Conservation (phyloP, 2,797 vertebrate genomes). For the Urophycis tenuis region DNA sequence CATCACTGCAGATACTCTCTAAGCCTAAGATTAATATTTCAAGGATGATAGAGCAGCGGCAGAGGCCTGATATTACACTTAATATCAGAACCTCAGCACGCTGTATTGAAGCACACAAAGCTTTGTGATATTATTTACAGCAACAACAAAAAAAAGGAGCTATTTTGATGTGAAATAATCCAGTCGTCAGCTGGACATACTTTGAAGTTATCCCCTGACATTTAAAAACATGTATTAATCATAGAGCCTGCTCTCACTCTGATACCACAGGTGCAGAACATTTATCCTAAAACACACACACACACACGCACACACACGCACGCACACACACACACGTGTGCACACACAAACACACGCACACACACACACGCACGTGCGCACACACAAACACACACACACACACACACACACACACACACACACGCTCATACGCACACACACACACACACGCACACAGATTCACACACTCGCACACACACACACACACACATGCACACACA, state of each 20-base stretch:
- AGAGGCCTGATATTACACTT: neutral
- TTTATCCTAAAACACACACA: neutral
- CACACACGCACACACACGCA: neutral
- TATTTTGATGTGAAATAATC: neutral
- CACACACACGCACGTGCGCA: neutral
- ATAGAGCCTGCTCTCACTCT: neutral
- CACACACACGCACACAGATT: neutral
- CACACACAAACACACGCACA: neutral
- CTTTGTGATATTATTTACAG: neutral
- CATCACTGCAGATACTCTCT: neutral
- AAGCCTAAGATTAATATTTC: neutral
- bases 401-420: neutral
- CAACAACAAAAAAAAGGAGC: neutral
- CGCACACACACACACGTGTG: neutral
- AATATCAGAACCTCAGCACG: neutral
- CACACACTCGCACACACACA: neutral
- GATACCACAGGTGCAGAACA: neutral
- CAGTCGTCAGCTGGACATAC: no score
- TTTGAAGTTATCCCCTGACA: neutral
- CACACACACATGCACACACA: neutral
- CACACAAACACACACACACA: neutral
- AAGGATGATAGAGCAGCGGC: neutral
- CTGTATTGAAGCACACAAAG: neutral
- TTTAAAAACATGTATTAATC: neutral
- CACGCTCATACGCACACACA: neutral